These are phyloP conservation scores for Phocoena phocoena DNA, from an alignment of 2,113 vertebrate species.

Conservation along the genomic window DNA sequence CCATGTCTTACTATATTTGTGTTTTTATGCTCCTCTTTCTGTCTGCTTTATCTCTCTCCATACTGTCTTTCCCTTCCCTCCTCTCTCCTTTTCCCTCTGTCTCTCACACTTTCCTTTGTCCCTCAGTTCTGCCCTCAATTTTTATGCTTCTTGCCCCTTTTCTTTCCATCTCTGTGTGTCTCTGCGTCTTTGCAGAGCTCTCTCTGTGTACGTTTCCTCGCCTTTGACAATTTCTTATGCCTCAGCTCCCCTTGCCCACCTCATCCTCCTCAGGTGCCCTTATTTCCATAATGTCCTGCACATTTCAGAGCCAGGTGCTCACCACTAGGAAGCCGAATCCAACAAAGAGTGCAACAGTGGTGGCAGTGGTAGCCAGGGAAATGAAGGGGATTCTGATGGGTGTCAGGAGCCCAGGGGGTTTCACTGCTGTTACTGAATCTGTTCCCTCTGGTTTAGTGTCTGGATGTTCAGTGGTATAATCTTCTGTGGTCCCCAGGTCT, in stretches of 20 bases:
- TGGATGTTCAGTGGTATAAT: neutral
- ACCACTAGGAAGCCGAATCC: neutral
- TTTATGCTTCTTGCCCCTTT: neutral
- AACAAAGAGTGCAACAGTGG: neutral
- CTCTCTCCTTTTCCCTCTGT: neutral
- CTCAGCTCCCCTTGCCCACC: neutral
- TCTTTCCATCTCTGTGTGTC: neutral
- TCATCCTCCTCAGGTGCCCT: neutral
- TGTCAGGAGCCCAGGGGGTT: neutral
- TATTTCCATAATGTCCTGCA: neutral
- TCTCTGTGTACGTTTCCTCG: neutral
- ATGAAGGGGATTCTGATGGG: neutral
- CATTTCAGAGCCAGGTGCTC: neutral
- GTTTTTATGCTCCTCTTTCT: neutral
- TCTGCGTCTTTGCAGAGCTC: neutral
- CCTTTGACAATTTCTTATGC: neutral
- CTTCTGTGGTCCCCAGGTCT: accelerated
- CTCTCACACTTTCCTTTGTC: neutral
- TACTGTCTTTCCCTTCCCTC: too few relatives aligned
- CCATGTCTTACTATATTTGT: neutral
- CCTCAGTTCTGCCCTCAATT: neutral
- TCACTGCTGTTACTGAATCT: neutral
- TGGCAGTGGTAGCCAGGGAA: neutral
- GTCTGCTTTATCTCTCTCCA: neutral
- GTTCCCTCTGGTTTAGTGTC: neutral